Conservation (phyloP, 2,113 vertebrate genomes). For the Melanocharis versteri region DNA sequence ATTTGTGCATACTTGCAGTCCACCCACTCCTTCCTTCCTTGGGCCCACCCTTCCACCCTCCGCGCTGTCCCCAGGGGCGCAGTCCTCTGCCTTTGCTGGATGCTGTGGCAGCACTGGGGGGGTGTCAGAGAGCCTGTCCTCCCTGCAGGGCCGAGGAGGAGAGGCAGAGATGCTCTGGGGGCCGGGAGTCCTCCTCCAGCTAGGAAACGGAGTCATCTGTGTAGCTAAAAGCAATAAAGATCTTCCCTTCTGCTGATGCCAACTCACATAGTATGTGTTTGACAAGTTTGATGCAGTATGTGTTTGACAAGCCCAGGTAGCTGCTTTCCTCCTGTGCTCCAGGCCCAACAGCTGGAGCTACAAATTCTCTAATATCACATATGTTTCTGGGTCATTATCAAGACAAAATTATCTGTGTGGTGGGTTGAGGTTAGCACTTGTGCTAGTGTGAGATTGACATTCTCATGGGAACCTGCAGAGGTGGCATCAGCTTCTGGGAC, state of each 20-base stretch:
- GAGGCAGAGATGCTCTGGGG: background rate
- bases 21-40: slow-evolving; percentile 55
- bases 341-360: background rate
- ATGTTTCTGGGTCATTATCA: background rate
- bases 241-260: background rate
- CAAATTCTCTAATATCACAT: background rate
- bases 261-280: fast-evolving
- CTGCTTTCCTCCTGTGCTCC: background rate
- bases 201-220: background rate
- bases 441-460: background rate
- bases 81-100: background rate
- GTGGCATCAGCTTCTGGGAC: background rate
- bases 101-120: background rate
- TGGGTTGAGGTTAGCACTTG: background rate
- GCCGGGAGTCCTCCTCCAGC: background rate
- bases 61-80: background rate
- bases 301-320: background rate
- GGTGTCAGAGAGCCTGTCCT: background rate
- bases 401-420: background rate
- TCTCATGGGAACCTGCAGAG: background rate
- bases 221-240: background rate
- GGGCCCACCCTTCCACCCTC: slow-evolving; percentile 22
- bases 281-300: background rate
- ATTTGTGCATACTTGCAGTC: slow-evolving; percentile 1
- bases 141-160: background rate